Evolutionary conservation across 1,140 invertebrate species (phyloP).

Genomic region (Acromyrmex heyeri): DNA sequence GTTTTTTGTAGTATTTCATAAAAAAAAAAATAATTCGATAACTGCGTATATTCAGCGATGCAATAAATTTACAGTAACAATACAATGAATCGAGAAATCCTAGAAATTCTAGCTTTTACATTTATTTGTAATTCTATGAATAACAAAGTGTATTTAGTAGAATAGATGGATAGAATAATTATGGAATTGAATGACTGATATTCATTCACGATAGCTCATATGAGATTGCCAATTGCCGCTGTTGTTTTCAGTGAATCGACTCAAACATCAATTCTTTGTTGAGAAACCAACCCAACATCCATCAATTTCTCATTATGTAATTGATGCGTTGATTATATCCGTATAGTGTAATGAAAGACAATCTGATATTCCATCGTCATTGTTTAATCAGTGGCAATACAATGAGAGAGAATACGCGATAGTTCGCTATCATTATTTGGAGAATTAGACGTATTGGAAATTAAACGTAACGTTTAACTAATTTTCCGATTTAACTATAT

Average conservation of each 20-base stretch:
- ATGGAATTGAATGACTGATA: neutral
- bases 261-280: slow-evolving; percentile 22
- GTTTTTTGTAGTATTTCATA: neutral
- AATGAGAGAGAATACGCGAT: slow-evolving; percentile 25
- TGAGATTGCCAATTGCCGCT: slow-evolving; percentile 14
- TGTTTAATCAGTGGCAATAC: slow-evolving; percentile 24
- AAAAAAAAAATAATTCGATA: neutral
- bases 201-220: slow-evolving; percentile 11
- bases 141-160: slow-evolving; percentile 14
- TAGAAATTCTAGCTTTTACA: neutral
- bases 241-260: neutral
- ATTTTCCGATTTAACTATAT: neutral
- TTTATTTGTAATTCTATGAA: slow-evolving; percentile 30
- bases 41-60: neutral
- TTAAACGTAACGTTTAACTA: slow-evolving; percentile 1
- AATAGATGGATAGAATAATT: neutral
- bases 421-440: neutral
- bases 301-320: slow-evolving; percentile 14
- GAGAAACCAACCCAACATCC: neutral
- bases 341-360: slow-evolving; percentile 9
- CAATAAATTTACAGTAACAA: slow-evolving; percentile 11
- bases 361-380: slow-evolving; percentile 20
- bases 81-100: neutral
- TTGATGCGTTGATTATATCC: neutral
- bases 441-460: neutral